Base-by-base conservation (phyloP, 2,113 vertebrate species). In the Ophthalmolycus amberensis region DNA sequence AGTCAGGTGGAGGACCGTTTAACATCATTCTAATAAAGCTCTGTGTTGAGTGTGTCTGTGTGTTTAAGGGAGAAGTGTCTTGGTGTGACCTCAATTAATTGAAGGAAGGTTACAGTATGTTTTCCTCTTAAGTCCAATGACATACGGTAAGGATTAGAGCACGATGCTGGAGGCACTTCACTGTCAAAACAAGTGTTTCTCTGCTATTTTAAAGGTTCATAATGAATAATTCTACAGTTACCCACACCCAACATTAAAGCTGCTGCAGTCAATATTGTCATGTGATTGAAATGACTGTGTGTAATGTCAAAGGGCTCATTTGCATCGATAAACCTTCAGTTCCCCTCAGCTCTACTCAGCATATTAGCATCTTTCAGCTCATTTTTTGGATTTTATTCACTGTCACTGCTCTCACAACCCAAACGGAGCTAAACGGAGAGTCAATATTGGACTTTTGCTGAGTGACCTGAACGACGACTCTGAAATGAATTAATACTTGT, bases 1-100 rank as follows among this genome's bases (percentile, higher is more conserved):
- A 69, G 77, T 84, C 66, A 74, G 54, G 62, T 82, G 29, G n/a
- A 54, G 14, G 52, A 22, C 3, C 42, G 52, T 69, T 79, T 12
- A 67, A 54, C 27, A 38, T 48, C 15, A 40, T 1, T 46, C 25
- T 71, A 20, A 75, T 32, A 44, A 37, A 71, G 25, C 12, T 54
- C 64, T 80, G 40, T 80, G 56, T 64, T 29, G 1, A 7, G 14
- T 34, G 25, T 15, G 60, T 37, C 22, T 50, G 16, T 9, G 7
- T 15, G 66, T 6, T 37, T 37, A 62, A 32, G 22, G 15, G 25
- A 66, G 48, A 77, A 3, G 22, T 40, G n/a, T 29, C 9, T 60
- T 62, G 7, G 11, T 86, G 60, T 84, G 50, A 71, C 18, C 42
- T 27, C 38, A 54, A 32, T 70, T 37, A 77, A 50, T 32, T 3